Percentiles rank a stretch among this genome's conserved stretches.
These are phyloP conservation scores for Sphaeridia pumilis DNA, from an alignment of 2,888 invertebrate genomes.

Conservation along the genomic window DNA sequence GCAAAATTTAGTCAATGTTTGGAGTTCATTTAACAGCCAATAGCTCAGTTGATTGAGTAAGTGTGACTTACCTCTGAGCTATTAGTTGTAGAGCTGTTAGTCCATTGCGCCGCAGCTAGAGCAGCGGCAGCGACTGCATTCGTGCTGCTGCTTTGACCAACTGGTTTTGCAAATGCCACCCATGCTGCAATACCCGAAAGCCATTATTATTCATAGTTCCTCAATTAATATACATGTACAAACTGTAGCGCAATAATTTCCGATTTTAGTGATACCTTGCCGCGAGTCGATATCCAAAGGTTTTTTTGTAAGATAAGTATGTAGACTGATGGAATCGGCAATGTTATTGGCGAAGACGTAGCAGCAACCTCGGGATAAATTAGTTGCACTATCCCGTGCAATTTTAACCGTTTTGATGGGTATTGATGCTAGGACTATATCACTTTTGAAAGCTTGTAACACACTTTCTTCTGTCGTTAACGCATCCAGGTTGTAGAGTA, in stretches of 20 bases:
- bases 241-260: no score
- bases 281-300: conserved; percentile 50
- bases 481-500: conserved; percentile 82
- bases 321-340: conserved; percentile 67
- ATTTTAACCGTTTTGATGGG: conserved; percentile 75
- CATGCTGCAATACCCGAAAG: no score
- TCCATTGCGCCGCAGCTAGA: conserved; percentile 43
- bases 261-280: conserved; percentile 38
- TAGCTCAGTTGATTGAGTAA: no score
- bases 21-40: no score
- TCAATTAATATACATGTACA: no score
- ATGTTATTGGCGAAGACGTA: conserved; percentile 70
- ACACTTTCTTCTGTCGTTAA: conserved; percentile 88
- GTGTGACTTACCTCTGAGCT: conserved; percentile 13
- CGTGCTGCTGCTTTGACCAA: conserved; percentile 24
- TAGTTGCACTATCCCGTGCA: conserved; percentile 70
- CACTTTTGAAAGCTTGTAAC: conserved; percentile 62
- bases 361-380: conserved; percentile 67
- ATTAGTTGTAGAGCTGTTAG: conserved; percentile 16
- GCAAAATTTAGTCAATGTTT: no score
- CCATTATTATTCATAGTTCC: no score
- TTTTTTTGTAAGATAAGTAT: conserved; percentile 53
- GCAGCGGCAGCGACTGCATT: conserved; percentile 39
- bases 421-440: conserved; percentile 47
- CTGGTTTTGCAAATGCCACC: conserved; percentile 41